Evolutionary conservation across 2,113 vertebrate species (phyloP), one percentile per base, ranked within the genome.

Genomic region (Zosterops japonicus): DNA sequence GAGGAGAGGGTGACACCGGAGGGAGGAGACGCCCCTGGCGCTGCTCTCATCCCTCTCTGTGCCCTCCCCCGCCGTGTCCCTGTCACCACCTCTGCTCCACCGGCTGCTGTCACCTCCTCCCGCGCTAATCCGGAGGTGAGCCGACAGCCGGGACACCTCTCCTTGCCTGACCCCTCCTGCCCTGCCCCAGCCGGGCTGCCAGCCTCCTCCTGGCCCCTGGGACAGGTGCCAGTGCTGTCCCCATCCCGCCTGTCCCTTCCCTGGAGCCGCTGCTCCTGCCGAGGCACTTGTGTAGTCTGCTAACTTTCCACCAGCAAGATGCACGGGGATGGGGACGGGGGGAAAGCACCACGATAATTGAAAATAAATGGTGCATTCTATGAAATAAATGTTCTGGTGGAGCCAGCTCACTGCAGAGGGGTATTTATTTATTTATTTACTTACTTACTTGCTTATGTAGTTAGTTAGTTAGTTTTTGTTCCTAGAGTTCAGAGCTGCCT

Each of bases 321-420:
- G 74, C 0, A 0, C 2, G 0, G 77, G 83, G 78, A 83, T 31
- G 8, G 20, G 22, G 23, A 39, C 39, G 49, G 46, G 44, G 63
- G 90, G 57, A 11, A 50, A 94, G 75, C 14, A 41, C 70, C 79
- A 6, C 0, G 56, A 92, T 97, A 97, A 97, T 97, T 98, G 96
- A 96, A 97, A 97, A 97, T 95, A 97, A 97, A 97, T 96, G 97
- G 81, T 93, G 96, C 96, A 92, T 97, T 87, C 69, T 88, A 80
- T 89, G 93, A 97, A 94, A 97, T 90, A 69, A 96, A 95, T 86
- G 93, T 95, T 70, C 95, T 89, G 93, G 74, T 71, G 87, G 76
- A 95, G 90, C 68, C 24, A 8, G 61, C 84, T 90, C 56, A 70
- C 94, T 95, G 89, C 47, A 5, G 85, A 50, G 59, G 25, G 7